These are phyloP conservation scores for Ormyrus pomaceus DNA, from an alignment of 2,888 invertebrate species.

Conservation along the genomic window DNA sequence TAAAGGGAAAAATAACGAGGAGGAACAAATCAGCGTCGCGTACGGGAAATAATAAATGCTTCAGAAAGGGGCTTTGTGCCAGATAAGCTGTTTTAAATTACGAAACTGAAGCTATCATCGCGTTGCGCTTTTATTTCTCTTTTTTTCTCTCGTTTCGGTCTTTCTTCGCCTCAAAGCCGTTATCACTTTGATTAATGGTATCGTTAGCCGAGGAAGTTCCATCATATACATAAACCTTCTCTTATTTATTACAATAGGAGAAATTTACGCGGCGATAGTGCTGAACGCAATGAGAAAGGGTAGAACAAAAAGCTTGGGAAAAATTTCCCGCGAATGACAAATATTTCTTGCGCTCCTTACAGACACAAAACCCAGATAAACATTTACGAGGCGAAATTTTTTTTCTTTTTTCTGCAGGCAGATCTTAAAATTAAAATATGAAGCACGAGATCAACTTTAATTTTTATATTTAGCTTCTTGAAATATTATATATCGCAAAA, in stretches of 20 bases:
- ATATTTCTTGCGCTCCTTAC: slow-evolving; percentile 20
- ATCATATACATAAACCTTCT: slow-evolving; percentile 42
- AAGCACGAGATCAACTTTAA: background rate
- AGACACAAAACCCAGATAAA: slow-evolving; percentile 34
- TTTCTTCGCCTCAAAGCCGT: slow-evolving; percentile 44
- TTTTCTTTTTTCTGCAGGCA: slow-evolving; percentile 7
- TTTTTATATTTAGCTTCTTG: background rate
- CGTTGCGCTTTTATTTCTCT: slow-evolving; percentile 13
- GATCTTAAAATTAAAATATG: slow-evolving; percentile 17
- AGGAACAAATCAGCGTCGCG: slow-evolving; percentile 48
- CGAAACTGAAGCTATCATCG: slow-evolving; percentile 54
- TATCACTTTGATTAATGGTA: slow-evolving; percentile 55
- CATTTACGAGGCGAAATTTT: slow-evolving; percentile 33
- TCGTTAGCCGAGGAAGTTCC: slow-evolving; percentile 51
- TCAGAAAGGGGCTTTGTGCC: slow-evolving; percentile 49
- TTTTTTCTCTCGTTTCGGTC: slow-evolving; percentile 16
- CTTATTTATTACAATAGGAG: slow-evolving; percentile 50
- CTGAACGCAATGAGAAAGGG: background rate
- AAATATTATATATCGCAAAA: background rate
- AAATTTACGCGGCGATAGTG: slow-evolving; percentile 40
- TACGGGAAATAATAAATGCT: slow-evolving; percentile 54
- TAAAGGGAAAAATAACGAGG: slow-evolving; percentile 47
- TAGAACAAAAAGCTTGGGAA: slow-evolving; percentile 20
- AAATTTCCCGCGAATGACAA: slow-evolving; percentile 24
- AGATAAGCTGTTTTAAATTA: slow-evolving; percentile 57